A percentile compares a stretch with the other conserved stretches of the same genome.
These are phyloP conservation scores for Heterotilapia buettikoferi DNA, from an alignment of 2,113 vertebrate species.

Conservation along the genomic window DNA sequence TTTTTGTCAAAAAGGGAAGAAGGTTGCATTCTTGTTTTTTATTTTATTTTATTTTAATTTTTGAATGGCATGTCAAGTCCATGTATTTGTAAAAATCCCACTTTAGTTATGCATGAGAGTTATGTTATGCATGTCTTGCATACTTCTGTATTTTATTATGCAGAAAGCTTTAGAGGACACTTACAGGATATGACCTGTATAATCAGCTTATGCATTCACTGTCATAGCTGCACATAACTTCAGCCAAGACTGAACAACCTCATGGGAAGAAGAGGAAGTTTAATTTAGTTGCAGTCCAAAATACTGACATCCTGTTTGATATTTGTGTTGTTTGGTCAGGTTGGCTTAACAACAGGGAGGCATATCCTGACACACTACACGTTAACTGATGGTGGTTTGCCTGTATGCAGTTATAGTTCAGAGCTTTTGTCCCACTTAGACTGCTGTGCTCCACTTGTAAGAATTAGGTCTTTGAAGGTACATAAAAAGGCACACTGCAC, in stretches of 20 bases:
- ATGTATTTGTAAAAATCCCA: background rate
- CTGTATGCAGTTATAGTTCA: background rate
- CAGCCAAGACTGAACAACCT: background rate
- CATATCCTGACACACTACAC: background rate
- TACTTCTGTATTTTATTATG: background rate
- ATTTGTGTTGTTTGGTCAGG: conserved; percentile 8
- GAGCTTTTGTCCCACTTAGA: conserved; percentile 42
- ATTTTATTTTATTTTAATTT: background rate
- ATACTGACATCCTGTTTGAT: conserved; percentile 24
- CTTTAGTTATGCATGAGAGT: no score
- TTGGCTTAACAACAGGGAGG: background rate
- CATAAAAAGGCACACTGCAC: conserved; percentile 14
- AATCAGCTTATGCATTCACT: background rate
- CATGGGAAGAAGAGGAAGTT: background rate
- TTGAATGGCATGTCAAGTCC: background rate
- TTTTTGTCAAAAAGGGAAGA: background rate
- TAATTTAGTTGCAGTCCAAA: conserved; percentile 22
- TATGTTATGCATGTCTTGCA: background rate
- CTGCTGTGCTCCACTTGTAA: conserved; percentile 61
- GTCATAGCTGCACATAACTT: background rate
- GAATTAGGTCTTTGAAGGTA: conserved; percentile 61
- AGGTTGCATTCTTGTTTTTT: background rate
- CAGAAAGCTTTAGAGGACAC: background rate
- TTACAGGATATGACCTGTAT: conserved; percentile 18
- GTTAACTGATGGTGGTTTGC: background rate